phyloP scores from a whole-genome alignment of 2,797 vertebrate species.

The Pangasius sanitwongsei region DNA sequence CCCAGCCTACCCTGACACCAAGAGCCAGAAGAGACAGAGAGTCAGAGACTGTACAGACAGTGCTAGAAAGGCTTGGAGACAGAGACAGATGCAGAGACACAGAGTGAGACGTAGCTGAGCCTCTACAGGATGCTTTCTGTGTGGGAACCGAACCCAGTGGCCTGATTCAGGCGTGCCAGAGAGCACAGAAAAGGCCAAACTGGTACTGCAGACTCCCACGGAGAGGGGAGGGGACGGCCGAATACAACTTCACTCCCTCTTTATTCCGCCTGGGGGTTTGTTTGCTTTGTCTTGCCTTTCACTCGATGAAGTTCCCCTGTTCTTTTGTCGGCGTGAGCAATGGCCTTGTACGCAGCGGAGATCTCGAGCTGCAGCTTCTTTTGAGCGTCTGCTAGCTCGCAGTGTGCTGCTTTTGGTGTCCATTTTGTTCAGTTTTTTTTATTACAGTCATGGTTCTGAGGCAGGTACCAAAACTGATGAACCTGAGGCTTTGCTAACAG shows the following conservation, averaged over 20 bases:
- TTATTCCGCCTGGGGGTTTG: slow-evolving; percentile 54
- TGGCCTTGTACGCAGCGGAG: slow-evolving; percentile 50
- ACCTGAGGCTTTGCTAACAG: neutral
- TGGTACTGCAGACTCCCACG: slow-evolving; percentile 50
- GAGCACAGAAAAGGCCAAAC: slow-evolving; percentile 43
- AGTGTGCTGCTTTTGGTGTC: neutral
- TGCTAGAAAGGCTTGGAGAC: neutral
- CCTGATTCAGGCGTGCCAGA: slow-evolving; percentile 46
- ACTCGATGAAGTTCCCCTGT: slow-evolving; percentile 73
- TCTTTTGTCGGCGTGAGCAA: slow-evolving; percentile 56
- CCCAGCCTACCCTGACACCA: slow-evolving; percentile 44
- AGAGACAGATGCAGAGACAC: neutral
- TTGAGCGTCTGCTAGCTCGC: neutral
- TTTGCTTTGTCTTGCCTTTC: slow-evolving; percentile 61
- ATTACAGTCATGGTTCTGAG: neutral
- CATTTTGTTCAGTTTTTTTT: neutral
- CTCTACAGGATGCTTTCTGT: slow-evolving; percentile 46
- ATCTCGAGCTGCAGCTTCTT: slow-evolving; percentile 21
- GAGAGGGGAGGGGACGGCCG: slow-evolving; percentile 44
- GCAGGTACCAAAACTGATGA: neutral
- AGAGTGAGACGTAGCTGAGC: slow-evolving; percentile 11
- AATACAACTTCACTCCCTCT: slow-evolving; percentile 49
- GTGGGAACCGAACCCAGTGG: slow-evolving; percentile 52
- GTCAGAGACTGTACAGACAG: neutral
- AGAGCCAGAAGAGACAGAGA: neutral